Conservation (phyloP, 2,888 invertebrate species). For the Dynastes tityus region DNA sequence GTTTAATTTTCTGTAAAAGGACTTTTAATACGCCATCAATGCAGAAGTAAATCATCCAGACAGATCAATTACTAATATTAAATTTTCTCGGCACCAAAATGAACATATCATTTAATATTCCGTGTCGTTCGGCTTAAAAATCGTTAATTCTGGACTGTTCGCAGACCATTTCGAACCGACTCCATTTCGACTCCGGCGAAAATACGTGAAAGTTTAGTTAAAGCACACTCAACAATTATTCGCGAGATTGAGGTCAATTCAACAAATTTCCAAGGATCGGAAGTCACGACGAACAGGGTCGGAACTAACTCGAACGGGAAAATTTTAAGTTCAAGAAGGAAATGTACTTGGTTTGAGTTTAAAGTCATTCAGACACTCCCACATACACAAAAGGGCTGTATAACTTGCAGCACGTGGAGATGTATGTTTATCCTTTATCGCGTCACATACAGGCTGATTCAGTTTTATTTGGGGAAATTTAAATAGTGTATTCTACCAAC, state of each 20-base stretch:
- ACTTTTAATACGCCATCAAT: no score
- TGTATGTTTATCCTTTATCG: no score
- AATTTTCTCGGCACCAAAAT: background rate
- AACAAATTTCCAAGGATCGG: background rate
- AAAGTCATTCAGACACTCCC: no score
- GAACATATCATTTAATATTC: background rate
- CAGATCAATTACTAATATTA: background rate
- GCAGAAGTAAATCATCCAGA: no score
- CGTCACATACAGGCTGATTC: no score
- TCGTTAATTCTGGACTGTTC: background rate
- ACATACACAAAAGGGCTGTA: no score
- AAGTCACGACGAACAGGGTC: no score
- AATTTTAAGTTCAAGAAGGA: background rate
- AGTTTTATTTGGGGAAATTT: no score
- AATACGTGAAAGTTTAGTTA: conserved; percentile 16
- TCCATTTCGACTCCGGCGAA: background rate
- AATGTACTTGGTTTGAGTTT: no score
- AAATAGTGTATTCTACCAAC: no score
- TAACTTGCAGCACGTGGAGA: no score
- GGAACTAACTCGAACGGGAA: background rate
- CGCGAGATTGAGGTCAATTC: conserved; percentile 1
- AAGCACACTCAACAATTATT: background rate
- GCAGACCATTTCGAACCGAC: background rate
- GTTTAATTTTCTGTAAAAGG: no score
- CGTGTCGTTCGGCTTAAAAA: background rate